Percentiles rank a stretch among this genome's conserved stretches.
These are phyloP conservation scores for Regulus satrapa DNA, from an alignment of 2,113 vertebrate species.

Conservation along the genomic window DNA sequence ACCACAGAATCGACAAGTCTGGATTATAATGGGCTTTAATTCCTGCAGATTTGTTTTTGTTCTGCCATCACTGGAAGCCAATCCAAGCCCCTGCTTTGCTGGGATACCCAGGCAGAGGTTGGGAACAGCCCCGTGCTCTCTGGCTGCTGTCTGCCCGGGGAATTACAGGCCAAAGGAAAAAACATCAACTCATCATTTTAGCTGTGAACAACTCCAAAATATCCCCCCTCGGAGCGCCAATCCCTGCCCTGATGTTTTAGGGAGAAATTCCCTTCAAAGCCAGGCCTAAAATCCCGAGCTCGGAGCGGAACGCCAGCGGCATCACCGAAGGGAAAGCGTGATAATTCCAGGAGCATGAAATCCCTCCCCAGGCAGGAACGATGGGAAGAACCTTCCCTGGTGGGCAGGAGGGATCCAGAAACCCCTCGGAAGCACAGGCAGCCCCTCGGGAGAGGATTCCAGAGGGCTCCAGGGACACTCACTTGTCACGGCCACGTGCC, in stretches of 20 bases:
- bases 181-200: too few relatives aligned
- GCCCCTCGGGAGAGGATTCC: not conserved
- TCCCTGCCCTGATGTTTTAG: fast-evolving
- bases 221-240: not conserved
- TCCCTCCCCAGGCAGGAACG: too few relatives aligned
- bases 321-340: too few relatives aligned
- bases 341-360: not conserved
- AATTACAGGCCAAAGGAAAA: not conserved
- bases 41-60: not conserved
- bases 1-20: not conserved
- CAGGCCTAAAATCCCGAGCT: not conserved
- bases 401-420: not conserved
- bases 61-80: not conserved
- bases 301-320: not conserved
- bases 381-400: too few relatives aligned
- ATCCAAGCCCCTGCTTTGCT: not conserved
- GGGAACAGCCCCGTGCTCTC: not conserved
- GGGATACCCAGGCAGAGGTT: not conserved
- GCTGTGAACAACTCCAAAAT: not conserved
- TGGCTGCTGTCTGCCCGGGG: too few relatives aligned
- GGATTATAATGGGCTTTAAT: not conserved
- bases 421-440: not conserved
- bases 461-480: not conserved
- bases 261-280: not conserved
- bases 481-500: conserved; percentile 96